Evolutionary conservation across 2,113 vertebrate genomes (phyloP), one percentile per base, ranked within the genome.

Genomic region (Hydropotes inermis): DNA sequence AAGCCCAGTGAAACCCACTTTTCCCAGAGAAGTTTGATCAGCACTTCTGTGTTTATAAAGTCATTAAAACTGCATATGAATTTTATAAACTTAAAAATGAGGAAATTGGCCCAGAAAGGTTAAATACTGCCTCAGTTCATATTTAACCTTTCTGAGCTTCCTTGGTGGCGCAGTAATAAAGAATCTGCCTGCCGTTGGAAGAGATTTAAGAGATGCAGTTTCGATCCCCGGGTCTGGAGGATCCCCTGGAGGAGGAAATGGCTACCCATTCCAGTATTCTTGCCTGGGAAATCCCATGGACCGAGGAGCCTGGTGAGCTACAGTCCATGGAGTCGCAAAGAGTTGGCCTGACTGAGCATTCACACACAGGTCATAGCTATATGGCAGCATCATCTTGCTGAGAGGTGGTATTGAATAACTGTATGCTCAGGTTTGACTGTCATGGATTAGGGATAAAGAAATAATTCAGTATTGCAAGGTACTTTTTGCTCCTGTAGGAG

Each of bases 91-190:
- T 64, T 45, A 15, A 88, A 61, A 81, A 81, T 50, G 36, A 64
- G 47, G 28, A 28, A 64, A 45, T 52, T 54, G 76, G 17, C 74
- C 25, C 60, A 94, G 92, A 67, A 36, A 57, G 58, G 47, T 55
- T 28, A 55, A 47, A 11, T 47, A 15, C 43, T 36, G 33, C 33
- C 6, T 78, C 5, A 2, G 2, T 13, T 7, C 3, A 0, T 9
- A 17, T 21, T 76, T 76, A 76, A 27, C 12, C 36, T 76, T 76
- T 76, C 70, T 43, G 70, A 27, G 23, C 70, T 76, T 76, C 70
- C 70, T 76, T 43, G 21, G 23, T 0, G 1, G 70, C 1, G 3
- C 6, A 43, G 3, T 76, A 76, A 15, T 43, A 43, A 76, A 76
- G 70, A 76, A 76, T 43, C 70, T 25, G 6, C 23, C 23, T 76